Evolutionary conservation across 2,113 vertebrate species (phyloP).

Genomic region (Petromus typicus): DNA sequence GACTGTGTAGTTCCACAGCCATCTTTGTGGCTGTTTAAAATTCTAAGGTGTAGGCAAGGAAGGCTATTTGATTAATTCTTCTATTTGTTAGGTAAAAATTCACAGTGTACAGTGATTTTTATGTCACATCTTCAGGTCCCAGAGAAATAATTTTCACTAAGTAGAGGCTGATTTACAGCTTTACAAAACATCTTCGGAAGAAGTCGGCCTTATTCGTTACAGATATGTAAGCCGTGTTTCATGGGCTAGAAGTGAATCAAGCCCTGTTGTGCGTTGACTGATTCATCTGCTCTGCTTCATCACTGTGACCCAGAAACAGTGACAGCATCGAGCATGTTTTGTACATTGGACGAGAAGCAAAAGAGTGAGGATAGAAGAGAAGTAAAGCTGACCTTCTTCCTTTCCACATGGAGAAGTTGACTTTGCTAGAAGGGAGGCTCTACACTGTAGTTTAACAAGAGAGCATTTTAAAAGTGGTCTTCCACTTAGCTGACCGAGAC

Average conservation of each 20-base stretch:
- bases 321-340: not conserved
- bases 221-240: not conserved
- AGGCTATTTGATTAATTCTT: not conserved
- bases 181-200: not conserved
- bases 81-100: not conserved
- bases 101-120: not conserved
- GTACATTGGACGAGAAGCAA: not conserved
- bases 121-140: not conserved
- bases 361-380: not conserved
- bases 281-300: not conserved
- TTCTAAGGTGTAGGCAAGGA: not conserved
- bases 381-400: not conserved
- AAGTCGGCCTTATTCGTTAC: not conserved
- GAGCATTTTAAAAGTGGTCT: not conserved
- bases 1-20: not conserved
- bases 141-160: slow-evolving; percentile 4
- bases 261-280: not conserved
- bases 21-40: not conserved
- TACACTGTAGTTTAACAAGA: no score
- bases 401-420: not conserved
- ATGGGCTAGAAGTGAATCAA: not conserved
- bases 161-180: not conserved
- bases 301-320: not conserved
- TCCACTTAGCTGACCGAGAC: not conserved
- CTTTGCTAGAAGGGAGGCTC: not conserved